phyloP scores from a whole-genome alignment of 2,113 vertebrate species.

The Catharus fuscescens region DNA sequence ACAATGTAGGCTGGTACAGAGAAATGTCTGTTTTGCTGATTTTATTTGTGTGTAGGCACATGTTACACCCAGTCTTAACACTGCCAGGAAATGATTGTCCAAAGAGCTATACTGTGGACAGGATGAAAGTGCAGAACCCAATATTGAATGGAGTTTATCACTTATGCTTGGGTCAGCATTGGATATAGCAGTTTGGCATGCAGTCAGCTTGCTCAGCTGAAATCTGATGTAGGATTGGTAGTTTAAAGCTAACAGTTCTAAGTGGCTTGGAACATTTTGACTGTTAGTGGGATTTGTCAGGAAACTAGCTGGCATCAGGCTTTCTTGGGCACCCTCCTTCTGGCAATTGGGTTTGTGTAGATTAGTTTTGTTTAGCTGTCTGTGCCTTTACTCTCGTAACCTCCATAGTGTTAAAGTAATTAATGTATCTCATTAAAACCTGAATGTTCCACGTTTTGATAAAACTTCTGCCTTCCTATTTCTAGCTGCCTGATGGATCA shows the following conservation, averaged over 20 bases:
- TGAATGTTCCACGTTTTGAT: accelerated
- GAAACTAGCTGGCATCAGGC: background rate
- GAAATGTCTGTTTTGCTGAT: background rate
- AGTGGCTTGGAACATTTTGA: background rate
- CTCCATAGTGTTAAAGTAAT: background rate
- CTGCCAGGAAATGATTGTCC: background rate
- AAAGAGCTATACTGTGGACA: background rate
- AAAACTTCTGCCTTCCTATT: background rate
- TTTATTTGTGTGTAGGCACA: background rate
- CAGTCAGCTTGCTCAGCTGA: background rate
- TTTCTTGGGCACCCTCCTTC: background rate
- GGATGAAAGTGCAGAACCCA: background rate
- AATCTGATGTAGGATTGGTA: background rate
- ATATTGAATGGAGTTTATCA: background rate
- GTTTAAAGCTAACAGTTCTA: background rate
- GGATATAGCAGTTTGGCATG: background rate
- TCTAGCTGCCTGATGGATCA: constrained; percentile 86
- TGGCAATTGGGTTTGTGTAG: background rate
- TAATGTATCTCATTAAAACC: background rate
- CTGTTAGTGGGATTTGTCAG: background rate
- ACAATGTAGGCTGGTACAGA: background rate
- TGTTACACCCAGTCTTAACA: background rate
- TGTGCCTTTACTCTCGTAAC: background rate
- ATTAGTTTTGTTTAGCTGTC: background rate
- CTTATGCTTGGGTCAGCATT: background rate